Conservation (phyloP, 2,797 vertebrate species). For the Gephyroberyx darwinii region DNA sequence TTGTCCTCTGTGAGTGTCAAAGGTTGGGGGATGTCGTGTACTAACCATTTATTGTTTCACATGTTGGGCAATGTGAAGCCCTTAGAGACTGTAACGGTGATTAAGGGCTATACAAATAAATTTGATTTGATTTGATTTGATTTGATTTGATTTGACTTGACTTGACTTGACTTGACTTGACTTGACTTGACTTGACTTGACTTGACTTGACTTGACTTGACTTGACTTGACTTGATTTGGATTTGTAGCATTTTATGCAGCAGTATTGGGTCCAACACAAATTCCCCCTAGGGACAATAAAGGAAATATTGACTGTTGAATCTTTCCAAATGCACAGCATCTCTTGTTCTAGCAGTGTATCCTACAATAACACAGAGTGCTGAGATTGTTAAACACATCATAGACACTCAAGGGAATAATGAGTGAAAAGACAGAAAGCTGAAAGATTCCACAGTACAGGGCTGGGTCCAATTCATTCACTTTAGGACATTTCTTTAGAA, state of each 20-base stretch:
- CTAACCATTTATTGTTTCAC: too few species aligned
- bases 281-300: slow-evolving; percentile 39
- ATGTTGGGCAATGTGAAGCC: too few species aligned
- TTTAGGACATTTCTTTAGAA: not conserved
- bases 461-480: slow-evolving; percentile 4
- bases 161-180: too few species aligned
- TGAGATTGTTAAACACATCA: slow-evolving; percentile 26
- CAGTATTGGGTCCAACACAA: slow-evolving; percentile 9
- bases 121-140: too few species aligned
- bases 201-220: too few species aligned
- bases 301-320: slow-evolving; percentile 45
- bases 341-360: slow-evolving; percentile 31
- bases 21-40: too few species aligned
- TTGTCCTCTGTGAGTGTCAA: too few species aligned
- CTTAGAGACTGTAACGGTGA: too few species aligned
- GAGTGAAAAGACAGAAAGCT: slow-evolving; percentile 6
- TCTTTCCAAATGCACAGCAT: slow-evolving; percentile 12
- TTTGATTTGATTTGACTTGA: too few species aligned
- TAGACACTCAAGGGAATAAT: slow-evolving; percentile 26
- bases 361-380: slow-evolving; percentile 39
- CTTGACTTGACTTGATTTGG: too few species aligned
- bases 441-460: not conserved
- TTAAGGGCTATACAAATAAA: too few species aligned
- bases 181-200: too few species aligned
- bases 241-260: slow-evolving; percentile 25